A percentile compares a stretch with the other conserved stretches of the same genome.
These are phyloP conservation scores for Drosophila gaucha DNA, from an alignment of 2,888 invertebrate species.

Conservation along the genomic window DNA sequence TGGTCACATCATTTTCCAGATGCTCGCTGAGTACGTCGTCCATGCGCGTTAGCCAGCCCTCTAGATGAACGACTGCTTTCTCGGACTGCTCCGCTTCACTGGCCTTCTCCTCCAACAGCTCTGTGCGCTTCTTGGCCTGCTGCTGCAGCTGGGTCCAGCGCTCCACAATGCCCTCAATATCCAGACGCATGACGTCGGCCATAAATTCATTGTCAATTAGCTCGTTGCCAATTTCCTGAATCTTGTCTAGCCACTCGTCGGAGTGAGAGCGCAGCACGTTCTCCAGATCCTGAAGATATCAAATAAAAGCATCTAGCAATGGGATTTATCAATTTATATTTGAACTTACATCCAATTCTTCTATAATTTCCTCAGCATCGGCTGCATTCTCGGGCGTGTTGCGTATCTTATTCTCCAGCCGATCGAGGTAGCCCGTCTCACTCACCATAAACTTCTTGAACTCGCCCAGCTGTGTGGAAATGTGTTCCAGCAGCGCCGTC, in stretches of 20 bases:
- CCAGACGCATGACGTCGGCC: slow-evolving; percentile 88
- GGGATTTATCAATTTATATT: slow-evolving; percentile 91
- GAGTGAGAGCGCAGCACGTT: slow-evolving; percentile 90
- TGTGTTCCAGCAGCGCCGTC: slow-evolving; percentile 89
- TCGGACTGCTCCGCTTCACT: slow-evolving; percentile 92
- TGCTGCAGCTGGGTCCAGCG: slow-evolving; percentile 89
- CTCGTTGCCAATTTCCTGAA: slow-evolving; percentile 90
- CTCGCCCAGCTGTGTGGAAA: slow-evolving; percentile 91
- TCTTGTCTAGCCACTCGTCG: slow-evolving; percentile 89
- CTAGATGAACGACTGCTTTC: slow-evolving; percentile 89
- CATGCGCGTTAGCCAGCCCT: slow-evolving; percentile 89
- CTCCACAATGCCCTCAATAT: slow-evolving; percentile 87
- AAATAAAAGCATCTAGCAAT: background rate
- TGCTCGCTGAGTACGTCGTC: slow-evolving; percentile 89
- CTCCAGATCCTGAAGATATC: slow-evolving; percentile 92
- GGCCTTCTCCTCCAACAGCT: slow-evolving; percentile 89
- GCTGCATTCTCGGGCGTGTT: slow-evolving; percentile 88
- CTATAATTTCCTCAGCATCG: slow-evolving; percentile 96
- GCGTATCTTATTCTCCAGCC: slow-evolving; percentile 90
- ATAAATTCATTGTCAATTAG: slow-evolving; percentile 91
- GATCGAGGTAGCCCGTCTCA: slow-evolving; percentile 90
- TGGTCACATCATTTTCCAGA: slow-evolving; percentile 91
- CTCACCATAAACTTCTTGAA: slow-evolving; percentile 91
- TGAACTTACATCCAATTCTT: slow-evolving; percentile 92
- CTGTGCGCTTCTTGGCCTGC: slow-evolving; percentile 86